Percentiles rank a stretch among this genome's conserved stretches.
phyloP scores from a whole-genome alignment of 1,140 invertebrate genomes.

The Achatina immaculata region DNA sequence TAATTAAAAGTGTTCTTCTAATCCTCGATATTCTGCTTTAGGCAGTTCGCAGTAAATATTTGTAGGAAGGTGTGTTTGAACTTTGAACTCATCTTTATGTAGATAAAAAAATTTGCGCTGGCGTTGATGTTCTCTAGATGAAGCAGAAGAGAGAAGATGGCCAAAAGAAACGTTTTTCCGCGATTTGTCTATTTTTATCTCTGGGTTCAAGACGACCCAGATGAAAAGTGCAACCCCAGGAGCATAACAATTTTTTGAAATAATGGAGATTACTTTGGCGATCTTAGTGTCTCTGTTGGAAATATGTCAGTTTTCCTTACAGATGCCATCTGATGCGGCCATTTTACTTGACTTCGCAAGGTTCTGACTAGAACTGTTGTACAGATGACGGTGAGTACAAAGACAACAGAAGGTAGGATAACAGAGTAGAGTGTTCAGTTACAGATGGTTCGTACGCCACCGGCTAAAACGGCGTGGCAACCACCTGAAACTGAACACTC shows the following conservation, averaged over 20 bases:
- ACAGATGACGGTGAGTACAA: not conserved
- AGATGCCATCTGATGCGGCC: not conserved
- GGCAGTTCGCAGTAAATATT: not conserved
- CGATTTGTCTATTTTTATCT: not conserved
- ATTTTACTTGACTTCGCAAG: not conserved
- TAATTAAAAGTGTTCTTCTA: too few relatives aligned
- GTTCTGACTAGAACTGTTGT: not conserved
- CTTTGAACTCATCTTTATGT: not conserved
- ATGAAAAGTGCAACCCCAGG: not conserved
- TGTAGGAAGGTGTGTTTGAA: too few relatives aligned
- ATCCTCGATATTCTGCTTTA: slow-evolving; percentile 3
- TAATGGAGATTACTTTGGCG: not conserved
- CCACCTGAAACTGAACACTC: too few relatives aligned
- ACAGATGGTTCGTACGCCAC: too few relatives aligned
- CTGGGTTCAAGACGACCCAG: not conserved
- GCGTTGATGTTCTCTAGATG: not conserved
- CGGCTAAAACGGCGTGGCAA: too few relatives aligned
- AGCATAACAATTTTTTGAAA: not conserved
- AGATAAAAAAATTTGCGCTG: slow-evolving; percentile 7
- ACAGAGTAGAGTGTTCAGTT: too few relatives aligned
- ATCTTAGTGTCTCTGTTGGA: not conserved
- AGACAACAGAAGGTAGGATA: too few relatives aligned
- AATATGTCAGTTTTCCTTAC: not conserved
- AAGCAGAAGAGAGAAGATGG: not conserved
- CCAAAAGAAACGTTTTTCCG: not conserved